phyloP scores from a whole-genome alignment of 2,888 invertebrate species.

The Agrochola lychnidis region DNA sequence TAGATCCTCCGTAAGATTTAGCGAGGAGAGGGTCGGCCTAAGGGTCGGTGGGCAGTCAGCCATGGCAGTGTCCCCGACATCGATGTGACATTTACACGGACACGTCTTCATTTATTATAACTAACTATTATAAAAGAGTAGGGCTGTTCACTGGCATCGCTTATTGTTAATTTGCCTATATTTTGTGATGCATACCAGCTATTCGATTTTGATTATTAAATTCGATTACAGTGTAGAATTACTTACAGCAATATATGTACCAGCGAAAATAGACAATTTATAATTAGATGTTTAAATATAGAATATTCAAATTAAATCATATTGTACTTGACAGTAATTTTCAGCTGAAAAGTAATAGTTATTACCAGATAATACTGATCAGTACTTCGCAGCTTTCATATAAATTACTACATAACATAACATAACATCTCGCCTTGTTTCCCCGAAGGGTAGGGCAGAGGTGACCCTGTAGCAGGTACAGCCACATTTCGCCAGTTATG shows the following conservation, averaged over 20 bases:
- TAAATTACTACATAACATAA: neutral
- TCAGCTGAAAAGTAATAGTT: neutral
- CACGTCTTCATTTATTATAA: conserved; percentile 56
- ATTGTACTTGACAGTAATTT: neutral
- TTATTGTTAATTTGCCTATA: neutral
- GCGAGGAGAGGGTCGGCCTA: conserved; percentile 42
- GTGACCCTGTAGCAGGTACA: too few relatives aligned
- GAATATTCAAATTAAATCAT: neutral
- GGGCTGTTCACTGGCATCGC: neutral
- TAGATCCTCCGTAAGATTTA: conserved; percentile 55
- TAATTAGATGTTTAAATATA: neutral
- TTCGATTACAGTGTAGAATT: neutral
- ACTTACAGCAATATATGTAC: neutral
- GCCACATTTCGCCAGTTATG: too few relatives aligned
- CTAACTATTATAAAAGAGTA: conserved; percentile 32
- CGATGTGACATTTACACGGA: conserved; percentile 67
- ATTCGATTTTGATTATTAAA: neutral
- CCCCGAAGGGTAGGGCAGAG: too few relatives aligned
- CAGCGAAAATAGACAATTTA: neutral
- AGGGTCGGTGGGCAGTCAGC: conserved; percentile 64
- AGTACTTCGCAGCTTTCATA: neutral
- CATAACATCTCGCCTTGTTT: too few relatives aligned
- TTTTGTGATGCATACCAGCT: neutral
- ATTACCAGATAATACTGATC: neutral
- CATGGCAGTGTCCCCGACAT: conserved; percentile 65